Evolutionary conservation across 2,113 vertebrate genomes (phyloP).

Genomic region (Ornithorhynchus anatinus): DNA sequence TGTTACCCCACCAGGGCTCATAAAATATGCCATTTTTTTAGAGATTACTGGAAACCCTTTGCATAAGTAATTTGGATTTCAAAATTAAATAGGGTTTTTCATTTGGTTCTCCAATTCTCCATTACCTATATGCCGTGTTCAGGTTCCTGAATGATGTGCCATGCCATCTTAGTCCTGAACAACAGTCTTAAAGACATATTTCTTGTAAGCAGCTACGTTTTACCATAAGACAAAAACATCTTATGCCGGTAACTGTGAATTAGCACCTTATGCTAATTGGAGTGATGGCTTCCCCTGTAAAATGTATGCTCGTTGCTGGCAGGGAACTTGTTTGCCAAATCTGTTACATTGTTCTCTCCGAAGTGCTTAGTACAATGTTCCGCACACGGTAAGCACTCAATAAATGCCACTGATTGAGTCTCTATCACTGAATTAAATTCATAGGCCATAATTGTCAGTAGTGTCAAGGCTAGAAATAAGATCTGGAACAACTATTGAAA

Average conservation of each 20-base stretch:
- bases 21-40: not conserved
- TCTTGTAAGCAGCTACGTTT: not conserved
- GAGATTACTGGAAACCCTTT: constrained; percentile 16
- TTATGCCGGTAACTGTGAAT: not conserved
- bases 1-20: constrained; percentile 9
- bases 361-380: no score
- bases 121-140: not conserved
- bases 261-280: not conserved
- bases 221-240: not conserved
- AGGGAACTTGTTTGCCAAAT: no score
- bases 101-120: not conserved
- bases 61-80: constrained; percentile 6
- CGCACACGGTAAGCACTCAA: no score
- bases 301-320: not conserved
- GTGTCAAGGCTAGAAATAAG: no score
- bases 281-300: not conserved
- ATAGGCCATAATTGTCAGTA: no score
- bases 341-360: no score
- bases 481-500: no score
- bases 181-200: not conserved
- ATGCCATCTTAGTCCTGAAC: not conserved
- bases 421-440: no score
- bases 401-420: no score
- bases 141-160: not conserved
- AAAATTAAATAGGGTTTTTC: constrained; percentile 29